Evolutionary conservation across 2,797 vertebrate genomes (phyloP).

Genomic region (Podarcis lilfordi): DNA sequence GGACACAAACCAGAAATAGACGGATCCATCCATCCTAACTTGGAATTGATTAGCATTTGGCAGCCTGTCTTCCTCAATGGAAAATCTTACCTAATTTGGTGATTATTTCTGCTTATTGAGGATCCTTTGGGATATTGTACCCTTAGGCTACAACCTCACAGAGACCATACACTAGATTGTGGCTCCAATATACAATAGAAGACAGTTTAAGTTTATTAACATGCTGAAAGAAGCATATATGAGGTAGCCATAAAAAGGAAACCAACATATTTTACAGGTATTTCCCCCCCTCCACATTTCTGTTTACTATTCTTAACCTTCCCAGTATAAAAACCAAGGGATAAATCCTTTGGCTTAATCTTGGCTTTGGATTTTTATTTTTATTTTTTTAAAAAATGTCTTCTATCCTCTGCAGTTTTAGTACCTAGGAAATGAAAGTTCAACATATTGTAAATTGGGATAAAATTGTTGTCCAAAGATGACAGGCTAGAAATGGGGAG

Average conservation of each 20-base stretch:
- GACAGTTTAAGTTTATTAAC: slow-evolving; percentile 38
- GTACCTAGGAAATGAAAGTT: slow-evolving; percentile 33
- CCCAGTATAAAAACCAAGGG: slow-evolving; percentile 37
- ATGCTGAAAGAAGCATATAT: slow-evolving; percentile 3
- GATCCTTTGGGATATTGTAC: neutral
- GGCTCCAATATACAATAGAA: neutral
- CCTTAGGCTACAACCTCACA: too few species aligned
- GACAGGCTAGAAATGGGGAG: slow-evolving; percentile 8
- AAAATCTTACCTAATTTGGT: neutral
- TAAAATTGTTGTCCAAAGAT: slow-evolving; percentile 47
- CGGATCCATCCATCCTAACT: neutral
- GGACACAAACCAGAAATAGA: too few species aligned
- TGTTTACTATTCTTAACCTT: slow-evolving; percentile 46
- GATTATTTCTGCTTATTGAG: neutral
- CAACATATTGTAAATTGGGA: slow-evolving; percentile 47
- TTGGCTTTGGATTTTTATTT: slow-evolving; percentile 1
- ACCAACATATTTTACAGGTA: slow-evolving; percentile 25
- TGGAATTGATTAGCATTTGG: neutral
- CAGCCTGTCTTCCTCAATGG: too few species aligned
- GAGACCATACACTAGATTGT: neutral
- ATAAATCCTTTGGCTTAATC: slow-evolving; percentile 50
- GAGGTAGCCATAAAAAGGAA: slow-evolving; percentile 27
- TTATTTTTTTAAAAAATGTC: neutral
- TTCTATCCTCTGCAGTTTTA: slow-evolving; percentile 33
- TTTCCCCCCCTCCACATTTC: slow-evolving; percentile 35